Percentiles rank a stretch among this genome's conserved stretches.
Evolutionary conservation across 2,797 vertebrate genomes (phyloP).

Genomic region (Poeciliopsis presidionis): DNA sequence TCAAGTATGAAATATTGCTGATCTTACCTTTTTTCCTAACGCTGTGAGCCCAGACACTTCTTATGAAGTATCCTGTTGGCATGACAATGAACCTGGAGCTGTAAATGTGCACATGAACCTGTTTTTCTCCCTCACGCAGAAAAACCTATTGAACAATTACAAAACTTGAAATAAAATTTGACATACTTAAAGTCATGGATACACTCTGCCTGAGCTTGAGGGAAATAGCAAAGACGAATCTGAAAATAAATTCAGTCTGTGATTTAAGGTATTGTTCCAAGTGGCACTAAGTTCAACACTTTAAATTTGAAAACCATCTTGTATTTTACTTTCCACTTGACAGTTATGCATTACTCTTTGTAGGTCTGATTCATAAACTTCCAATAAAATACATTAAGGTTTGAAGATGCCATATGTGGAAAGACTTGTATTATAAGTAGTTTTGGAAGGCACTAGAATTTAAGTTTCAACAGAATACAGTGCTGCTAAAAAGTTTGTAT

Average conservation of each 20-base stretch:
- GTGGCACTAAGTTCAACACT: not conserved
- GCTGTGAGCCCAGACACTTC: not conserved
- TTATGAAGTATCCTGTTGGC: not conserved
- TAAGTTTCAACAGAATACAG: not conserved
- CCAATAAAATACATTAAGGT: not conserved
- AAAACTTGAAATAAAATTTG: constrained; percentile 3
- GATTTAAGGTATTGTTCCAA: not conserved
- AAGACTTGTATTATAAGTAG: not conserved
- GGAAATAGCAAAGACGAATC: not conserved
- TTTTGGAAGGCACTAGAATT: not conserved
- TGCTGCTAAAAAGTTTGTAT: not conserved
- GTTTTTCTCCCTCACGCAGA: not conserved
- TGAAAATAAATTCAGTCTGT: not conserved
- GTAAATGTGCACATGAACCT: constrained; percentile 1
- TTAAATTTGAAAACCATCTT: not conserved
- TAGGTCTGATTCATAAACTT: not conserved
- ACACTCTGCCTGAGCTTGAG: not conserved
- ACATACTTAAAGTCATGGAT: not conserved
- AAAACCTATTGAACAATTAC: constrained; percentile 1
- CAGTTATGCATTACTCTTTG: not conserved
- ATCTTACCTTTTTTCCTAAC: not conserved
- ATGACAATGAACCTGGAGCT: not conserved
- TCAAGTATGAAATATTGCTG: constrained; percentile 24
- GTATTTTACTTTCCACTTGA: not conserved
- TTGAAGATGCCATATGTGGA: not conserved